Base-by-base conservation (phyloP, 1,140 invertebrate genomes). In the Caenorhabditis briggsae region DNA sequence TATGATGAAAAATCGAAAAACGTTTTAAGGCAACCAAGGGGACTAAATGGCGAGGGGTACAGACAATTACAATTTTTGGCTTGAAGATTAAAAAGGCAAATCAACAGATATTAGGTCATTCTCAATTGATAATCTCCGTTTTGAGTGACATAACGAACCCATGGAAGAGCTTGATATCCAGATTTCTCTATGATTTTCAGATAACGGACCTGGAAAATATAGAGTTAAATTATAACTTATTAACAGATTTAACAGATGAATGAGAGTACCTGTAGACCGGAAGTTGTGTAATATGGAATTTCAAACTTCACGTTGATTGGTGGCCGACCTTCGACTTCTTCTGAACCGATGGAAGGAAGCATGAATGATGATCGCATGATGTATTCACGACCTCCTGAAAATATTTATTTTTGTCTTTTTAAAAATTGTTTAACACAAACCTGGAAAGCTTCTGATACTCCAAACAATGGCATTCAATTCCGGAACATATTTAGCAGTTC, bases 131-230 rank as follows among this genome's bases (percentile, higher is more conserved):
- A 99, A 93, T 99, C 98, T 53, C 98, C 98, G 93, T 99, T 99
- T 93, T 99, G 97, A 23, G 98, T 99, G 74, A 99, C 99, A 91
- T 99, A 99, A 14, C 97, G 94, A 12, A 99, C 98, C 98, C 98
- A 99, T 0, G 98, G 98, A 78, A 99, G 92, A 0, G 98, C 98
- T 93, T 99, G 98, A 92, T 99, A 99, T 0, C 98, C 98, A 93
- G 97, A 98, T 93, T 99, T 99, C 91, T 99, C 98, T 91, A 99
- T 99, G 91, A 99, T 99, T 93, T 99, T 99, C 88, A 99, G 94
- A 93, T 99, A 99, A 55, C 97, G 95, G 6, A 98, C 93, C 93
- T 94, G 88, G 20, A 91, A 87, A 58, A 46, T 46, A 48, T 9
- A 58, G 0, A 65, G 16, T 58, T 18, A 50, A 23, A 16, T 50